phyloP scores from a whole-genome alignment of 1,140 invertebrate genomes.

The Parasteatoda tepidariorum region DNA sequence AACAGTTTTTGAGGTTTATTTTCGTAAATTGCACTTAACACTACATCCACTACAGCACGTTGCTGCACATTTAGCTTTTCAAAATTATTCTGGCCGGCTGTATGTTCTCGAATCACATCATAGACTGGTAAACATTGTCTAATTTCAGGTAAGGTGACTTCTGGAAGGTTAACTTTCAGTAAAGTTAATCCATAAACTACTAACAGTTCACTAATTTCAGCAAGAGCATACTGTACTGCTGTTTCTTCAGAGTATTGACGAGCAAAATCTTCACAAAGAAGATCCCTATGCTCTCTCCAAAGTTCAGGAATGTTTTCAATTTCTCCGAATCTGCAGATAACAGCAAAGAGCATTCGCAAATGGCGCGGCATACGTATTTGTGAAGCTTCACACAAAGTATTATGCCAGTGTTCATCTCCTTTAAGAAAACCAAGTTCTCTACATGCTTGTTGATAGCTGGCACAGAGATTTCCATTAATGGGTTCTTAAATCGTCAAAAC shows the following conservation, averaged over 20 bases:
- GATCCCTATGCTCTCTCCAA: not conserved
- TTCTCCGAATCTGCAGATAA: no score
- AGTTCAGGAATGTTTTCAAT: not conserved
- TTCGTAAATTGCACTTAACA: not conserved
- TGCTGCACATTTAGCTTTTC: not conserved
- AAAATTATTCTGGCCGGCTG: not conserved
- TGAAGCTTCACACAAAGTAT: no score
- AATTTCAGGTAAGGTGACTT: conserved; percentile 34
- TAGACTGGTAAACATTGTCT: conserved; percentile 38
- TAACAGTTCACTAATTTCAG: not conserved
- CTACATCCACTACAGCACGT: not conserved
- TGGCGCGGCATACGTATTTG: conserved; percentile 4
- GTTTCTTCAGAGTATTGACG: not conserved
- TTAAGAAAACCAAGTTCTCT: no score
- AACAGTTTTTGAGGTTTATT: no score
- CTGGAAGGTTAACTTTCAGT: not conserved
- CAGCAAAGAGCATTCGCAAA: no score
- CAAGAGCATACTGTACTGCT: not conserved
- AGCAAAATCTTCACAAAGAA: no score
- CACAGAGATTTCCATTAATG: conserved; percentile 3
- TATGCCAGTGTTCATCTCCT: no score
- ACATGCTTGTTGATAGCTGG: conserved; percentile 57
- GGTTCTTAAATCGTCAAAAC: no score
- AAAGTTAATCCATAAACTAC: not conserved
- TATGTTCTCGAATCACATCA: conserved; percentile 67